Evolutionary conservation across 2,888 invertebrate genomes (phyloP), one percentile per base, ranked within the genome.

Genomic region (Linnaemya tessellans): DNA sequence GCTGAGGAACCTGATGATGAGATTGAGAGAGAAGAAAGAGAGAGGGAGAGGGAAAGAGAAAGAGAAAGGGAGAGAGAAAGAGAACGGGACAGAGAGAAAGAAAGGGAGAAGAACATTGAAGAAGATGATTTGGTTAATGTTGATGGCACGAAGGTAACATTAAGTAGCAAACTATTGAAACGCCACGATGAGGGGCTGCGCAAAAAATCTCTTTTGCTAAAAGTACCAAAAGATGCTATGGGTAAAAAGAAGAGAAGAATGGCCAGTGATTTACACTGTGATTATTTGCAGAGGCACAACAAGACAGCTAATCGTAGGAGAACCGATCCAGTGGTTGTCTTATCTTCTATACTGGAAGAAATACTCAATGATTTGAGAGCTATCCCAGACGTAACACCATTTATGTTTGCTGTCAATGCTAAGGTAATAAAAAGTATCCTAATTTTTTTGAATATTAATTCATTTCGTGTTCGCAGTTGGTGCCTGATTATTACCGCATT

Each of bases 291-390:
- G 88, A 94, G 95, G 22, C 96, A 96, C 83, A 95, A 95, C 84
- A 94, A 96, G 88, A 96, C 97, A 0, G 97, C 98, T 0, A 98
- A 99, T 91, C 93, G 99, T 9, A 94, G 98, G 0, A 94, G 99
- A 56, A 98, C 98, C 0, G 99, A 99, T 93, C 99, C 99, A 0
- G 95, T 98, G 0, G 98, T 99, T 15, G 98, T 99, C 0, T 93
- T 99, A 75, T 97, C 98, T 0, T 97, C 97, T 0, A 95, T 98
- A 87, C 93, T 99, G 58, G 99, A 99, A 90, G 95, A 95, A 75
- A 98, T 99, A 80, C 93, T 98, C 11, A 98, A 97, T 90, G 97
- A 99, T 90, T 96, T 99, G 95, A 94, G 98, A 62, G 97, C 97
- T 89, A 92, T 99, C 91, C 97, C 97, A 0, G 98, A 98, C 90